A percentile compares a stretch with the other conserved stretches of the same genome.
phyloP scores from a whole-genome alignment of 2,113 vertebrate genomes.

The Osmerus eperlanus region DNA sequence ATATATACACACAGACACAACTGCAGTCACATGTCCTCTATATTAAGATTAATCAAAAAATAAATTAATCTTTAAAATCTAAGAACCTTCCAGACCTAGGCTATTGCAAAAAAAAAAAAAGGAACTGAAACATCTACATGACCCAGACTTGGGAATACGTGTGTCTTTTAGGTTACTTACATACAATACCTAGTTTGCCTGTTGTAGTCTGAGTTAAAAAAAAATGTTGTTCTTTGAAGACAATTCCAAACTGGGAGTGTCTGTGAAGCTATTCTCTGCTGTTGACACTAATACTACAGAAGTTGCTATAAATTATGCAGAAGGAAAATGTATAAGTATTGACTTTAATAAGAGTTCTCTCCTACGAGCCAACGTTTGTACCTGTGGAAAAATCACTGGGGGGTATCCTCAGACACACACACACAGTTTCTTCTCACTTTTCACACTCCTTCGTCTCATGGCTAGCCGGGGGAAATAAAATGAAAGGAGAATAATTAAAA shows the following conservation, averaged over 20 bases:
- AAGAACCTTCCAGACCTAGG: too few relatives aligned
- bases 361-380: constrained; percentile 68
- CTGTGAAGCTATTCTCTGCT: constrained; percentile 65
- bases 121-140: too few relatives aligned
- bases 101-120: too few relatives aligned
- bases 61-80: too few relatives aligned
- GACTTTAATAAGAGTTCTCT: constrained; percentile 75
- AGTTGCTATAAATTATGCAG: constrained; percentile 77
- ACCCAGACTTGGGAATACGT: neutral
- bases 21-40: too few relatives aligned
- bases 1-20: too few relatives aligned
- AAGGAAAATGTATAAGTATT: constrained; percentile 75
- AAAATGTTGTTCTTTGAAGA: constrained; percentile 68
- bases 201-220: constrained; percentile 34
- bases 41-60: too few relatives aligned
- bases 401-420: constrained; percentile 52
- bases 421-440: constrained; percentile 39
- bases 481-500: constrained; percentile 61
- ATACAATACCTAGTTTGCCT: constrained; percentile 23
- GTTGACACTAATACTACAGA: constrained; percentile 65
- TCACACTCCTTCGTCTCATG: constrained; percentile 21
- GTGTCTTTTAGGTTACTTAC: constrained; percentile 36
- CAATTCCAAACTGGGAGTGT: constrained; percentile 51
- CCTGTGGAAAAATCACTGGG: constrained; percentile 69
- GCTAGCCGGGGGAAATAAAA: constrained; percentile 54